Evolutionary conservation across 2,888 invertebrate genomes (phyloP).

Genomic region (Ommatoiulus sabulosus): DNA sequence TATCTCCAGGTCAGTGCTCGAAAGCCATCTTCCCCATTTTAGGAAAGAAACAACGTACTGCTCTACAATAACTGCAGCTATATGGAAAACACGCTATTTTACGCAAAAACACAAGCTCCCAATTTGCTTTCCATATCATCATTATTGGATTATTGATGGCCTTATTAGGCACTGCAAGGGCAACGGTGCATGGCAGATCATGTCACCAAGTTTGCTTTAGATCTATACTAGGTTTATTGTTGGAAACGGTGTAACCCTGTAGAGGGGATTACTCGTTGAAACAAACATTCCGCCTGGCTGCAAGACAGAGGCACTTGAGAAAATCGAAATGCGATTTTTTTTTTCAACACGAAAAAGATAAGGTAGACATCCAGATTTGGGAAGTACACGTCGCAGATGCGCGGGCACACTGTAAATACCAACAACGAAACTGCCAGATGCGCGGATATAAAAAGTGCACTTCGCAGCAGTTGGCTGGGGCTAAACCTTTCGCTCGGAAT

Average conservation of each 20-base stretch:
- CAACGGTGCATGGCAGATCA: too few relatives aligned
- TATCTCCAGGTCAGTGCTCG: too few relatives aligned
- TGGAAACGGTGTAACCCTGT: background rate
- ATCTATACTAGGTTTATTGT: background rate
- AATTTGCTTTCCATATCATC: too few relatives aligned
- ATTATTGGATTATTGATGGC: background rate
- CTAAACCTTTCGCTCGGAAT: background rate
- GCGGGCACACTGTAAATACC: background rate
- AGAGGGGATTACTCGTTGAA: background rate
- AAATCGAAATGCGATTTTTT: background rate
- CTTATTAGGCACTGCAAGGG: background rate
- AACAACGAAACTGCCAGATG: background rate
- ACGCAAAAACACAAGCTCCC: too few relatives aligned
- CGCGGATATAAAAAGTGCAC: background rate
- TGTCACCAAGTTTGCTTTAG: background rate
- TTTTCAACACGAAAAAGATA: background rate
- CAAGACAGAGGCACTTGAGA: background rate
- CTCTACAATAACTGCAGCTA: too few relatives aligned
- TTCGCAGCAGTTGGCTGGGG: background rate
- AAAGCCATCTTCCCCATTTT: too few relatives aligned
- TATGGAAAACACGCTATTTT: too few relatives aligned
- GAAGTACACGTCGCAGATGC: constrained; percentile 16
- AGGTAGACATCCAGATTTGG: background rate
- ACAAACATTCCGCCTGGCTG: background rate
- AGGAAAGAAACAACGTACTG: too few relatives aligned